Percentiles rank a stretch among this genome's conserved stretches.
Evolutionary conservation across 2,797 vertebrate genomes (phyloP).

Genomic region (Erithacus rubecula): DNA sequence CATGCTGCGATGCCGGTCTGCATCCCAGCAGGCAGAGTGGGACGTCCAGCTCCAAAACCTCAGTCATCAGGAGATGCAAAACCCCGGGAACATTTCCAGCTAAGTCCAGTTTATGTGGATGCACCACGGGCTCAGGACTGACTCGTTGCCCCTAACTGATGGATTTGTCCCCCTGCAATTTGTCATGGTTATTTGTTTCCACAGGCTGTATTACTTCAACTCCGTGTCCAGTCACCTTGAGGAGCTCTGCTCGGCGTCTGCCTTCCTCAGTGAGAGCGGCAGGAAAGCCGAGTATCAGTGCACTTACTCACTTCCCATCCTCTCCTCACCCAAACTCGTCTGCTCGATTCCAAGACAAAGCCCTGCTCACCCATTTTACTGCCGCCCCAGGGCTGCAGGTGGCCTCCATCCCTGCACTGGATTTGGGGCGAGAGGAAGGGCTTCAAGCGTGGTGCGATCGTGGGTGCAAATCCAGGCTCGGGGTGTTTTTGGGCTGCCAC

Average conservation of each 20-base stretch:
- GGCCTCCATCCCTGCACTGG: fast-evolving
- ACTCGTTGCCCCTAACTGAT: fast-evolving
- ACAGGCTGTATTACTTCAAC: neutral
- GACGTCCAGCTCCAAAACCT: neutral
- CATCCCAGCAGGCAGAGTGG: fast-evolving
- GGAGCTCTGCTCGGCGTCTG: neutral
- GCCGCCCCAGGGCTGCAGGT: fast-evolving
- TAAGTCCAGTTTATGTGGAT: fast-evolving
- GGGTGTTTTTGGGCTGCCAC: fast-evolving
- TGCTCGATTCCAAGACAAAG: neutral
- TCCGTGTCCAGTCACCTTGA: fast-evolving
- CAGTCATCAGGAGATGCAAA: neutral
- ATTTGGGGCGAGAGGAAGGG: fast-evolving
- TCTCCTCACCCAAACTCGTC: fast-evolving
- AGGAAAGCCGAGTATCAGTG: neutral
- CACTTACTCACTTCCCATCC: neutral
- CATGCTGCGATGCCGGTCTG: neutral
- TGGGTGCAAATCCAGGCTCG: neutral
- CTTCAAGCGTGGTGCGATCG: neutral
- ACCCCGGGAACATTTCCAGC: fast-evolving
- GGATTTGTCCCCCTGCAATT: neutral
- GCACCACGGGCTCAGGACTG: neutral
- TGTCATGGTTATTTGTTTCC: neutral
- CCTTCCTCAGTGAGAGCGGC: neutral
- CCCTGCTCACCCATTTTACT: neutral